Evolutionary conservation across 2,797 vertebrate genomes (phyloP).

Genomic region (Diplodus sargus): DNA sequence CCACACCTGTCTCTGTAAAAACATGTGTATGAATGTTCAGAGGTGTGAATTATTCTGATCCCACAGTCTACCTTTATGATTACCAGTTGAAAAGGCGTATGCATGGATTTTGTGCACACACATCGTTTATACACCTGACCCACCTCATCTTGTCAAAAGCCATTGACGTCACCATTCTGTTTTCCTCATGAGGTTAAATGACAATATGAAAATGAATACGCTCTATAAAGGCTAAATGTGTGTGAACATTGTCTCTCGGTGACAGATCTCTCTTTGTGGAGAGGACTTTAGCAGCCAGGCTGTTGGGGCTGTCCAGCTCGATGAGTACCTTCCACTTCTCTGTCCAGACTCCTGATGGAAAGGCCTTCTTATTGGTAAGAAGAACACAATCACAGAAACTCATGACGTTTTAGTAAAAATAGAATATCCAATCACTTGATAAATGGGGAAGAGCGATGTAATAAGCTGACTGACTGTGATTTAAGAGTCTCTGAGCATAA

Average conservation of each 20-base stretch:
- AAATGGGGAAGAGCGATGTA: not conserved
- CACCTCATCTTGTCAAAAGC: not conserved
- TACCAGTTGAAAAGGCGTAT: no score
- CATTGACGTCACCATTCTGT: not conserved
- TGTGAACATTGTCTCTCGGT: constrained; percentile 47
- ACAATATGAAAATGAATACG: not conserved
- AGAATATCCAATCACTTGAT: constrained; percentile 14
- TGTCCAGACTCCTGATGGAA: constrained; percentile 90
- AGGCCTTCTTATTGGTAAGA: constrained; percentile 91
- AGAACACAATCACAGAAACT: constrained; percentile 29
- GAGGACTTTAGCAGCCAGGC: constrained; percentile 84
- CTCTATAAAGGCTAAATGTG: not conserved
- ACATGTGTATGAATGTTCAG: no score
- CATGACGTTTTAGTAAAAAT: constrained; percentile 28
- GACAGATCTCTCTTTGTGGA: constrained; percentile 90
- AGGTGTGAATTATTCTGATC: no score
- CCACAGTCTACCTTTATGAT: no score
- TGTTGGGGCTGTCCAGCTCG: constrained; percentile 87
- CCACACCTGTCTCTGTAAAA: no score
- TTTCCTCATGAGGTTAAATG: constrained; percentile 7
- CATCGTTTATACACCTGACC: no score
- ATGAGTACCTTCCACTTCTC: constrained; percentile 93
- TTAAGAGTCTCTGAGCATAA: constrained; percentile 1
- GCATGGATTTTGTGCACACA: no score
- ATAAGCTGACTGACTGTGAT: constrained; percentile 48